These are phyloP conservation scores for Ancistrus triradiatus DNA, from an alignment of 2,113 vertebrate genomes.

Conservation along the genomic window DNA sequence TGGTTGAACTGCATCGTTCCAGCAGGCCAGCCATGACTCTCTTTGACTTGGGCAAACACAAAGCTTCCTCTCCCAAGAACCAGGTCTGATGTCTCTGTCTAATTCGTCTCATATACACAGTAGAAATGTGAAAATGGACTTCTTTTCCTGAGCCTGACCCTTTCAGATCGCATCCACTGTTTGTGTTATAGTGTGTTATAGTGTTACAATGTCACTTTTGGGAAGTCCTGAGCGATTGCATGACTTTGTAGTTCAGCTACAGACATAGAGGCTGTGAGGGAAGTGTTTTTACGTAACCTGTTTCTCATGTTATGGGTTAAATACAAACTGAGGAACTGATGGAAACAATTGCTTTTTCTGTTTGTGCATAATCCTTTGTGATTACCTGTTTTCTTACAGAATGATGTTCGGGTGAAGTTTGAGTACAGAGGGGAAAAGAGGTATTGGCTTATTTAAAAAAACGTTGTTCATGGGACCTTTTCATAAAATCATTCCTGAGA, in stretches of 20 bases:
- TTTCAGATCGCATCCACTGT: too few relatives aligned
- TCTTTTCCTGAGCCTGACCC: too few relatives aligned
- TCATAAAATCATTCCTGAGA: too few relatives aligned
- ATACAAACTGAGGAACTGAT: not conserved
- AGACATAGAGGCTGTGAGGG: not conserved
- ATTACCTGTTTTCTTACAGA: constrained; percentile 67
- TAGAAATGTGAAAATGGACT: too few relatives aligned
- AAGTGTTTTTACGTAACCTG: not conserved
- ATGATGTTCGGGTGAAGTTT: constrained; percentile 96
- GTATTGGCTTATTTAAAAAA: constrained; percentile 63
- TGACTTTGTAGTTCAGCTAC: not conserved
- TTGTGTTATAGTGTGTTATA: not conserved
- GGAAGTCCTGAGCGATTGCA: too few relatives aligned
- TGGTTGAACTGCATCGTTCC: constrained; percentile 93
- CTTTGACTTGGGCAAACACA: constrained; percentile 83
- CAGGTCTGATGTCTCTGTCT: constrained; percentile 73
- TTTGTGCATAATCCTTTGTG: not conserved
- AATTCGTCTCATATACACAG: not conserved
- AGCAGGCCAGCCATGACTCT: constrained; percentile 83
- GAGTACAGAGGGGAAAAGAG: constrained; percentile 98
- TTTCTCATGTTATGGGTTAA: not conserved
- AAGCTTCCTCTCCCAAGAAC: constrained; percentile 89
- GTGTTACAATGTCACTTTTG: not conserved
- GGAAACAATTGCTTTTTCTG: not conserved
- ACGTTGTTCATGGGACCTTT: too few relatives aligned